Percentiles rank a stretch among this genome's conserved stretches.
These are phyloP conservation scores for Melanotaenia duboulayi DNA, from an alignment of 2,113 vertebrate species.

Conservation along the genomic window DNA sequence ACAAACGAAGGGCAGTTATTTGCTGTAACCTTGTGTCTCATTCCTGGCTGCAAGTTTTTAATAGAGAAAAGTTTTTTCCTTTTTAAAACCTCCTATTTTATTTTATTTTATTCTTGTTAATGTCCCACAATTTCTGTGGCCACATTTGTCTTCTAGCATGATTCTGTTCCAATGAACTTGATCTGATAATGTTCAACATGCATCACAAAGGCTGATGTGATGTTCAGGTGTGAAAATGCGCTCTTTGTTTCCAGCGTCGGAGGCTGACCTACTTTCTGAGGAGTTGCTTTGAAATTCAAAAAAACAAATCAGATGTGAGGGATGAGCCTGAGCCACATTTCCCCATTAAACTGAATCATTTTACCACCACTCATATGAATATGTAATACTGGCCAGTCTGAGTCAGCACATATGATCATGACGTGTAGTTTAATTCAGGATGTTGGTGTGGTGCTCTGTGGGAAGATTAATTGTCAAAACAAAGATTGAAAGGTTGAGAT, in stretches of 20 bases:
- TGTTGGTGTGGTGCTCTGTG: no score
- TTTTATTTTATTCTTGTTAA: no score
- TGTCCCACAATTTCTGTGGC: no score
- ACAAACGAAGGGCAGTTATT: no score
- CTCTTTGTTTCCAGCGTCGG: neutral
- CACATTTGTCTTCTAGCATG: no score
- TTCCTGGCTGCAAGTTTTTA: no score
- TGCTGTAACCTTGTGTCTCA: no score
- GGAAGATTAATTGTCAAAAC: neutral
- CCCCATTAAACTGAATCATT: neutral
- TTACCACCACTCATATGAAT: neutral
- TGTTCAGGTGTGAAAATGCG: no score
- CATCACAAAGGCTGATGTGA: neutral
- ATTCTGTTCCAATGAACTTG: no score
- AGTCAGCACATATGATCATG: neutral
- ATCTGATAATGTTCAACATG: neutral
- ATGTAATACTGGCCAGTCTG: neutral
- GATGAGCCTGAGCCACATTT: neutral
- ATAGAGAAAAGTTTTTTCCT: no score
- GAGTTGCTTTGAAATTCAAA: conserved; percentile 32
- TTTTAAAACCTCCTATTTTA: no score
- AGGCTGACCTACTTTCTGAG: conserved; percentile 16
- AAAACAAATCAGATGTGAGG: conserved; percentile 4
- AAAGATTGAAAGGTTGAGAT: neutral
- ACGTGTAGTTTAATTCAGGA: no score